These are phyloP conservation scores for Drosophila nigromelanica DNA, from an alignment of 1,140 invertebrate genomes.

Conservation along the genomic window DNA sequence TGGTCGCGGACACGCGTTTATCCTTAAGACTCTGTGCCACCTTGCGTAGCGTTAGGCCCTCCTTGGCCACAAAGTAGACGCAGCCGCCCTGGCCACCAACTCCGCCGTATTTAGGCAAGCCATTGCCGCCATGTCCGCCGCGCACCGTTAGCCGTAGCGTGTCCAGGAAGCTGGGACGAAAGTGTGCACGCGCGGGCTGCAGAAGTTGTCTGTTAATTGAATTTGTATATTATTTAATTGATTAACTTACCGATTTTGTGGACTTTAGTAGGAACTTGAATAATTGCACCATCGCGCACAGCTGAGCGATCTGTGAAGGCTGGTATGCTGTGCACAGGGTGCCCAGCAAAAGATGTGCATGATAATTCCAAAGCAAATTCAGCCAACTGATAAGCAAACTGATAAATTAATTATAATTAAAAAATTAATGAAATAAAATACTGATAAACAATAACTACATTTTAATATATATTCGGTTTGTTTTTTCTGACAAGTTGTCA, in stretches of 20 bases:
- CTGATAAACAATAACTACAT: background rate
- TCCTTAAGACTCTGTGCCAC: slow-evolving; percentile 84
- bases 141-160: slow-evolving; percentile 89
- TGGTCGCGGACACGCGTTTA: slow-evolving; percentile 87
- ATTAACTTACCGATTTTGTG: slow-evolving; percentile 56
- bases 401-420: too few species aligned
- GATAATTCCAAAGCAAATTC: too few species aligned
- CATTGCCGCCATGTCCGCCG: slow-evolving; percentile 91
- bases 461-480: too few species aligned
- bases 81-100: slow-evolving; percentile 94
- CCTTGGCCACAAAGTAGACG: slow-evolving; percentile 89
- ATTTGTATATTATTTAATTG: background rate
- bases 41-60: slow-evolving; percentile 86
- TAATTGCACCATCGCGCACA: slow-evolving; percentile 69
- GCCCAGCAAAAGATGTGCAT: background rate
- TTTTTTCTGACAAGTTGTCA: too few species aligned
- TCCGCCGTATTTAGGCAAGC: slow-evolving; percentile 91
- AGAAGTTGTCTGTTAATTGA: background rate
- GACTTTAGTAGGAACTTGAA: slow-evolving; percentile 77
- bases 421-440: background rate
- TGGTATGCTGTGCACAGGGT: slow-evolving; percentile 1
- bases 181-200: slow-evolving; percentile 68
- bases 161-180: slow-evolving; percentile 88
- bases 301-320: slow-evolving; percentile 20
- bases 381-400: background rate